phyloP scores from a whole-genome alignment of 2,888 invertebrate genomes.

The Macroteleia sp. region DNA sequence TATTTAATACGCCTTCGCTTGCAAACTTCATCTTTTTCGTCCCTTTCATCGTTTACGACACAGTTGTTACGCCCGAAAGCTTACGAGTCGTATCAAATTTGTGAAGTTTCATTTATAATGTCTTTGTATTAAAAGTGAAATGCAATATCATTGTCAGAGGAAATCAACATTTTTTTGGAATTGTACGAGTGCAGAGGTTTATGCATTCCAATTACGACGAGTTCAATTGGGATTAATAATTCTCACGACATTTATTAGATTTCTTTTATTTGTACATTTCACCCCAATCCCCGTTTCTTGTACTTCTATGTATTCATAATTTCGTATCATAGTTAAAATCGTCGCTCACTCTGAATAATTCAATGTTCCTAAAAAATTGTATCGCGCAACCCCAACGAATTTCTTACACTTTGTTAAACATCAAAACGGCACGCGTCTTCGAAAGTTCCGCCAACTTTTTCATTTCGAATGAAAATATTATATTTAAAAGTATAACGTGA shows the following conservation, averaged over 20 bases:
- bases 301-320: too few relatives aligned
- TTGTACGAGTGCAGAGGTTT: neutral
- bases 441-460: constrained; percentile 19
- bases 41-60: constrained; percentile 14
- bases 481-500: constrained; percentile 13
- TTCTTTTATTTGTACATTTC: too few relatives aligned
- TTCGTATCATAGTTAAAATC: constrained; percentile 12
- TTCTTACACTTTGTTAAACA: constrained; percentile 27
- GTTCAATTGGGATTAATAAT: constrained; percentile 33
- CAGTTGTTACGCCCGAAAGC: constrained; percentile 13
- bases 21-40: constrained; percentile 7
- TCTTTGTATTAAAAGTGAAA: constrained; percentile 48
- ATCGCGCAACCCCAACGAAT: constrained; percentile 1
- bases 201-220: constrained; percentile 8
- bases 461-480: constrained; percentile 18
- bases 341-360: constrained; percentile 18
- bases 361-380: constrained; percentile 25
- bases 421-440: constrained; percentile 28
- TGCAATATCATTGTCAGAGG: constrained; percentile 42
- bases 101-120: constrained; percentile 30
- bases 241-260: too few relatives aligned
- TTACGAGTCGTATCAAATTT: constrained; percentile 45
- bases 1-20: constrained; percentile 29
- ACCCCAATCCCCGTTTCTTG: too few relatives aligned
- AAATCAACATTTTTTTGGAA: constrained; percentile 28